A percentile compares a stretch with the other conserved stretches of the same genome.
Evolutionary conservation across 2,797 vertebrate species (phyloP).

Genomic region (Molossus molossus): DNA sequence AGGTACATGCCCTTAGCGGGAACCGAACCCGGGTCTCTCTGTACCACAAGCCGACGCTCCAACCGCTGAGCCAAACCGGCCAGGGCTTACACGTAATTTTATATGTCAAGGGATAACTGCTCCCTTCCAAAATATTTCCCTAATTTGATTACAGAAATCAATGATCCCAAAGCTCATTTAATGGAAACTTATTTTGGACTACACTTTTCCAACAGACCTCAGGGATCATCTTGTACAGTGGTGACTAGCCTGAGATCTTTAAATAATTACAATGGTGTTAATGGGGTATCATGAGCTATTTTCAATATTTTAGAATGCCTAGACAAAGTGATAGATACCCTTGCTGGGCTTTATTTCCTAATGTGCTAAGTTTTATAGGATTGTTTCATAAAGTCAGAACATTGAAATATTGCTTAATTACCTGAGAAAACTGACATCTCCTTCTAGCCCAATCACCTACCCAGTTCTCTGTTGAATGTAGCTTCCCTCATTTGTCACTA

Average conservation of each 20-base stretch:
- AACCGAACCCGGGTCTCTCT: too few species aligned
- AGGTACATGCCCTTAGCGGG: too few species aligned
- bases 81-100: background rate
- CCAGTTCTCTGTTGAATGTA: background rate
- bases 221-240: background rate
- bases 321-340: background rate
- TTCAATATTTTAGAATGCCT: constrained; percentile 52
- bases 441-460: background rate
- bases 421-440: background rate
- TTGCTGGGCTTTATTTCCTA: background rate
- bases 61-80: too few species aligned
- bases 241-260: background rate
- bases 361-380: background rate
- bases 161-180: constrained; percentile 25
- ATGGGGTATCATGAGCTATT: background rate
- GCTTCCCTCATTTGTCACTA: background rate
- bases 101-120: background rate
- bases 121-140: background rate
- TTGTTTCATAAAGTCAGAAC: constrained; percentile 26
- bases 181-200: constrained; percentile 38
- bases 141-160: constrained; percentile 41
- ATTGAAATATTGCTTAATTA: background rate
- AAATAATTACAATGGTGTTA: constrained; percentile 27
- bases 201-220: constrained; percentile 14
- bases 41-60: too few species aligned